These are phyloP conservation scores for Dendroctonus valens DNA, from an alignment of 1,140 invertebrate genomes.

Conservation along the genomic window DNA sequence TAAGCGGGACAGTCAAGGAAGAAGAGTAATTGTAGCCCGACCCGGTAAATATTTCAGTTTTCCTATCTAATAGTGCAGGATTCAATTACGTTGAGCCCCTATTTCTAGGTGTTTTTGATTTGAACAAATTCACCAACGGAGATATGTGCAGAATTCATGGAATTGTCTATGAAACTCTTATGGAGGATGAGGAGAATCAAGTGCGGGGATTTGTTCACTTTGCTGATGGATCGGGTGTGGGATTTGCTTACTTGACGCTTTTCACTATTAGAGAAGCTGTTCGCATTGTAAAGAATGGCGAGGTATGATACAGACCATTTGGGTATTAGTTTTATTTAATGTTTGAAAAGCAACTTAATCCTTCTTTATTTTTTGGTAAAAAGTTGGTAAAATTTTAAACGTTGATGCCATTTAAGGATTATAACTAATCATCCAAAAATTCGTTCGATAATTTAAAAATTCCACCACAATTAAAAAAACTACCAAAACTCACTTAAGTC, in stretches of 20 bases:
- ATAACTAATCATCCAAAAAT: too few relatives aligned
- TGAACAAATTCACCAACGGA: constrained; percentile 71
- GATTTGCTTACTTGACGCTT: constrained; percentile 70
- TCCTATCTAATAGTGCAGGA: neutral
- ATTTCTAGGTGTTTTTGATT: constrained; percentile 71
- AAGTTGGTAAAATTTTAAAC: too few relatives aligned
- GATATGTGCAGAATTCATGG: constrained; percentile 79
- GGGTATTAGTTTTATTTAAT: too few relatives aligned
- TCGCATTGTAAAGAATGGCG: constrained; percentile 75
- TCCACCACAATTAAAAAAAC: too few relatives aligned
- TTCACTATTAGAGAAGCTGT: constrained; percentile 76
- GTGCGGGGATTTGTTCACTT: constrained; percentile 71
- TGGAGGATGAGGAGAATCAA: constrained; percentile 81
- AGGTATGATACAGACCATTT: constrained; percentile 54
- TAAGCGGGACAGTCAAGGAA: constrained; percentile 71
- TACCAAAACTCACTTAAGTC: too few relatives aligned
- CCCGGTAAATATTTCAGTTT: constrained; percentile 58
- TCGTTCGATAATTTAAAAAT: too few relatives aligned
- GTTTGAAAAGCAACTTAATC: too few relatives aligned
- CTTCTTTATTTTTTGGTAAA: too few relatives aligned
- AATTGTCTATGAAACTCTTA: constrained; percentile 73
- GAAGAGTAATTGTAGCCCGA: constrained; percentile 73
- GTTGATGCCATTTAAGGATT: too few relatives aligned
- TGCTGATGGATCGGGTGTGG: constrained; percentile 69
- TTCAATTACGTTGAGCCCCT: neutral